A percentile compares a stretch with the other conserved stretches of the same genome.
Conservation (phyloP, 2,797 vertebrate genomes). For the Notolabrus celidotus region DNA sequence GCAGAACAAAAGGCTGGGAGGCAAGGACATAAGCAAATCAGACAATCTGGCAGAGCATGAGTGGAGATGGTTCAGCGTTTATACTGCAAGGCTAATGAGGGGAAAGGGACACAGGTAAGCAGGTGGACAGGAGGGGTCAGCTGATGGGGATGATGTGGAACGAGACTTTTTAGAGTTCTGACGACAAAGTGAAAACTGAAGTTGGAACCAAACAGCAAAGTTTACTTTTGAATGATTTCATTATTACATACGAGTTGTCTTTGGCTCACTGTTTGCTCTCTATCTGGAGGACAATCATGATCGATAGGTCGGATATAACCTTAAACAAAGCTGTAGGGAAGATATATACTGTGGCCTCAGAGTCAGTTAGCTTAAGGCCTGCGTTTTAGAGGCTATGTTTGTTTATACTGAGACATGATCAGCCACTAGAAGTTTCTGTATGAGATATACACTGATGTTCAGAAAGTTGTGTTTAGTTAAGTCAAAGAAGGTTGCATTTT, state of each 20-base stretch:
- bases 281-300: background rate
- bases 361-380: background rate
- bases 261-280: background rate
- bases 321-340: background rate
- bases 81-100: background rate
- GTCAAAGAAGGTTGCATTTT: no score
- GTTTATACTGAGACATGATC: no score
- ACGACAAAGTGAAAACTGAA: no score
- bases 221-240: no score
- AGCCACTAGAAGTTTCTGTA: no score
- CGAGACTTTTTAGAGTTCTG: background rate
- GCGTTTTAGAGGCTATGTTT: no score
- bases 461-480: no score
- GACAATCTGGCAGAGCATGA: slow-evolving; percentile 8
- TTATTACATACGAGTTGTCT: no score
- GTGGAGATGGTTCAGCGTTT: background rate
- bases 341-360: background rate
- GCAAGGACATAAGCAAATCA: slow-evolving; percentile 1
- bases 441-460: no score
- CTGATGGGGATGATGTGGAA: background rate
- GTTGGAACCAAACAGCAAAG: no score
- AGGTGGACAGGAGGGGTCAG: background rate
- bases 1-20: slow-evolving; percentile 6
- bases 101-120: background rate
- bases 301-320: background rate